Evolutionary conservation across 2,888 invertebrate genomes (phyloP), one percentile per base, ranked within the genome.

Genomic region (Idaea aversata): DNA sequence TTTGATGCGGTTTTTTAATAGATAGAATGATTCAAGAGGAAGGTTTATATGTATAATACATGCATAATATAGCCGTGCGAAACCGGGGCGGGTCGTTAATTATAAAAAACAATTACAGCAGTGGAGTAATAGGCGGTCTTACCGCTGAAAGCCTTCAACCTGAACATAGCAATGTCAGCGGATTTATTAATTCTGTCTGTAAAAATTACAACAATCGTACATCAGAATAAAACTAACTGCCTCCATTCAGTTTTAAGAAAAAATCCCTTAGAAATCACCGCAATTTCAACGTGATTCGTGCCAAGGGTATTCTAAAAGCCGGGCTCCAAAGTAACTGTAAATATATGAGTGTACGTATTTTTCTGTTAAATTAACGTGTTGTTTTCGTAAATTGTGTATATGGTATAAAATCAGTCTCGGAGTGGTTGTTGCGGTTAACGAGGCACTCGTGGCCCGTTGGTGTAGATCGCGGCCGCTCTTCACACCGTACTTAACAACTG

Each of bases 361-460:
- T 57, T 15, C 34, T 59, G 36, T 35, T 57, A 64, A 62, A 61
- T 63, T 59, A 65, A 61, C 57, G 57, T 38, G 59, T 35, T 64
- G 58, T 64, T 34, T 65, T 36, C 61, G 63, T 68, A 65, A 63
- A 65, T 60, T 61, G 62, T 38, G 63, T 63, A 63, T 66, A 63
- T 69, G 63, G 58, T 66, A 67, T 72, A 62, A 68, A 75, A 77
- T 76, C 65, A 75, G 73, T 72, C 75, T 76, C 75, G 36, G 59
- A 61, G 72, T 73, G 73, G 69, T 67, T 72, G 68, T 77, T 67
- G 68, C 63, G 69, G 69, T 66, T 80, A 80, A 81, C 77, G 79
- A 78, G 76, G 62, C 77, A 67, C 76, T 63, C 59, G 77, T 75
- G 77, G 68, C 73, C 68, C 70, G 65, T 74, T 72, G 65, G 65